Evolutionary conservation across 2,797 vertebrate species (phyloP).

Genomic region (Chromobotia macracanthus): DNA sequence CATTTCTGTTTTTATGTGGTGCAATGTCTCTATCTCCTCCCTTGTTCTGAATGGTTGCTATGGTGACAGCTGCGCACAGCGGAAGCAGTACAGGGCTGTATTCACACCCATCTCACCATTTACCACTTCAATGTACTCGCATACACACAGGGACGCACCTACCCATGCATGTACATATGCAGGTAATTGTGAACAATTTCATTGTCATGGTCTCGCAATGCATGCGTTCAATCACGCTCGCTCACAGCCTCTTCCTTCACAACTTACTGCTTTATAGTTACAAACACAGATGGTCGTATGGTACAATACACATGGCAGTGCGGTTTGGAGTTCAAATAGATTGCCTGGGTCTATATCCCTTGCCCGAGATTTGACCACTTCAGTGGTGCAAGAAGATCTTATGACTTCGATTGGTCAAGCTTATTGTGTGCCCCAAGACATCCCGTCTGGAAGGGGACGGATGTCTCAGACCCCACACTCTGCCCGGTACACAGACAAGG

Average conservation of each 20-base stretch:
- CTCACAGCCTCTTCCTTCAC: background rate
- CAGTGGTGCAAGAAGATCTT: conserved; percentile 7
- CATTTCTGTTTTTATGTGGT: conserved; percentile 67
- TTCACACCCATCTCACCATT: conserved; percentile 73
- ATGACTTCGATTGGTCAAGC: conserved; percentile 73
- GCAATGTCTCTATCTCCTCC: conserved; percentile 51
- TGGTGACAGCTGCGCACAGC: conserved; percentile 80
- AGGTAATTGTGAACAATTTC: background rate
- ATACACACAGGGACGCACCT: background rate
- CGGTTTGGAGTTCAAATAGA: conserved; percentile 20
- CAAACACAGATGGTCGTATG: conserved; percentile 30
- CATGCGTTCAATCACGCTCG: conserved; percentile 2
- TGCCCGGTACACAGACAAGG: conserved; percentile 9
- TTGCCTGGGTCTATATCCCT: background rate
- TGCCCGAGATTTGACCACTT: conserved; percentile 50
- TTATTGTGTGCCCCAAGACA: conserved; percentile 66
- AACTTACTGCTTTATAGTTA: conserved; percentile 3
- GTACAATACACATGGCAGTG: conserved; percentile 1
- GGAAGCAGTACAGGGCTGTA: conserved; percentile 75
- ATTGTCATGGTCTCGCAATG: conserved; percentile 2
- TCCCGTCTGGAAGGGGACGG: conserved; percentile 51
- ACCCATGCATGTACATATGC: background rate
- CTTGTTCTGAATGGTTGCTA: conserved; percentile 80
- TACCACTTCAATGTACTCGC: conserved; percentile 62
- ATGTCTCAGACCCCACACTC: conserved; percentile 41